Evolutionary conservation across 1,140 invertebrate genomes (phyloP), one percentile per base, ranked within the genome.

Genomic region (Drosophila guanche): DNA sequence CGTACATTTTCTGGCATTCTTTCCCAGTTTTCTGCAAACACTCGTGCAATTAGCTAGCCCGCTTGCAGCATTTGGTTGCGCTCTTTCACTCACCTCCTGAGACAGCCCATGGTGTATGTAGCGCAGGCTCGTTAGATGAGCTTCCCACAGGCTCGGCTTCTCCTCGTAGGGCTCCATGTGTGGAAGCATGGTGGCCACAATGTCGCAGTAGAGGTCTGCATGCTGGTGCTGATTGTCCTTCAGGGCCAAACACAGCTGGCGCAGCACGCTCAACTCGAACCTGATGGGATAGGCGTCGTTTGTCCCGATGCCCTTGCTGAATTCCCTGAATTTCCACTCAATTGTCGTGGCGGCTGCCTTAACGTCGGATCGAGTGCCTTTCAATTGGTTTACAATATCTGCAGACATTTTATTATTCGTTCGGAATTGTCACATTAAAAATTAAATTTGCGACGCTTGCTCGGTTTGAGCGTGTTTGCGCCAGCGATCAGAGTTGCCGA

Each of bases 81-180:
- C 1, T 37, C 10, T 12, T 37, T 1, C 10, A 2, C 58, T 55
- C 33, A 86, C 81, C 73, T 77, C 58, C 1, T 58, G 50, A 5
- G 65, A 81, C 5, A 86, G 33, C 0, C 29, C 45, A 37, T 89
- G 59, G 8, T 83, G 75, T 4, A 88, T 72, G 48, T 66, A 88
- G 0, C 76, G 71, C 55, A 88, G 43, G 20, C 79, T 79, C 10
- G 27, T 54, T 14, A 88, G 40, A 45, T 89, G 79, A n/a, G 47
- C 23, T 1, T 62, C 50, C 83, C 83, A 88, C 42, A 75, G n/a
- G n/a, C 53, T 62, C 8, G 75, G 50, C 22, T 72, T 62, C 4
- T 51, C 48, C 5, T 40, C 29, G 1, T 14, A 51, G 14, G 84
- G 84, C 10, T 27, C 23, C 14, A 73, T 40, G 5, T 75, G 55